These are phyloP conservation scores for Ctenopoma kingsleyae DNA, from an alignment of 2,797 vertebrate genomes.

Conservation along the genomic window DNA sequence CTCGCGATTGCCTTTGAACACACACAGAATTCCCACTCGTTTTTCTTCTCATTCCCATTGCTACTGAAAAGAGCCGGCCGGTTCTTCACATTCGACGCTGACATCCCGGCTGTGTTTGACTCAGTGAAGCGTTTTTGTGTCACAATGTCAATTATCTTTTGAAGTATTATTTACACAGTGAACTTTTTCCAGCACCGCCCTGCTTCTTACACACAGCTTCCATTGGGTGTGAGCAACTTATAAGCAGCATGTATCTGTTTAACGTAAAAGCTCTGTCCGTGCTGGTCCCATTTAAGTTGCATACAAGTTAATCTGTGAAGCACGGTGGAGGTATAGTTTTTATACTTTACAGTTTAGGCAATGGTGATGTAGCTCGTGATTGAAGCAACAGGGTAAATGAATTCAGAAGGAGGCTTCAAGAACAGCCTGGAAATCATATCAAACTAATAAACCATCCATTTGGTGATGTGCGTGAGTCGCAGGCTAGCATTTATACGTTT, in stretches of 20 bases:
- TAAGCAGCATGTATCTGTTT: slow-evolving; percentile 3
- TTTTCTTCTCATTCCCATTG: background rate
- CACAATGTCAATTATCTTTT: slow-evolving; percentile 38
- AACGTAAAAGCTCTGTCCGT: slow-evolving; percentile 24
- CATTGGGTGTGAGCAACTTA: slow-evolving; percentile 18
- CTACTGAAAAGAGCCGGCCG: slow-evolving; percentile 2
- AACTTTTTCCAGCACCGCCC: slow-evolving; percentile 39
- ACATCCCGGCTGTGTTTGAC: background rate
- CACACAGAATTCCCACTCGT: slow-evolving; percentile 2
- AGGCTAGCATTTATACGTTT: too few relatives aligned
- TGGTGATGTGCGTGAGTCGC: too few relatives aligned
- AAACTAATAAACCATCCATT: too few relatives aligned
- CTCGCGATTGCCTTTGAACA: too few relatives aligned
- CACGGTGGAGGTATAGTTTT: too few relatives aligned
- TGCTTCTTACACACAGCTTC: slow-evolving; percentile 35
- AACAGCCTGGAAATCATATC: too few relatives aligned
- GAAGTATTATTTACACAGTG: slow-evolving; percentile 44
- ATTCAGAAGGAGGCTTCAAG: too few relatives aligned
- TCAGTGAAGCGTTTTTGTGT: slow-evolving; percentile 22
- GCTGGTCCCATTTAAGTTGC: background rate
- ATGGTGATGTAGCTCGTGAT: too few relatives aligned
- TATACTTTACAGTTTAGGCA: too few relatives aligned
- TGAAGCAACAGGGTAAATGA: too few relatives aligned
- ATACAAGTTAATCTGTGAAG: too few relatives aligned
- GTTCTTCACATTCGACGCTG: background rate